phyloP scores from a whole-genome alignment of 2,888 invertebrate species.

The Aleiodes alternator region DNA sequence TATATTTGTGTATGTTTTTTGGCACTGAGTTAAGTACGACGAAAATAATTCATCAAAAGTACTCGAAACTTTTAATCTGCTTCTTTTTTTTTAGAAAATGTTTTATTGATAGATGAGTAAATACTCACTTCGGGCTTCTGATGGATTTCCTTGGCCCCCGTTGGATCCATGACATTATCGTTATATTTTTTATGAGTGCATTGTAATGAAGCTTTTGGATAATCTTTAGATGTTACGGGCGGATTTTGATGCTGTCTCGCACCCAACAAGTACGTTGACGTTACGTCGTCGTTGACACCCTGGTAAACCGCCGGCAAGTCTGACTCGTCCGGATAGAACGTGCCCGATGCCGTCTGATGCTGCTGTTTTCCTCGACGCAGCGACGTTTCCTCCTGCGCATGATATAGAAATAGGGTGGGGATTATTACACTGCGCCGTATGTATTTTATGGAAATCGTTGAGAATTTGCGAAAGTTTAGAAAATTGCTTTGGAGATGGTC shows the following conservation, averaged over 20 bases:
- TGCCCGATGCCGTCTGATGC: conserved; percentile 28
- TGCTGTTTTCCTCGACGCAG: conserved; percentile 47
- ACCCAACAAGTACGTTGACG: conserved; percentile 27
- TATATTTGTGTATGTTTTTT: conserved; percentile 1
- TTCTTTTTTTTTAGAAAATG: not conserved
- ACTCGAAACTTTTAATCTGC: not conserved
- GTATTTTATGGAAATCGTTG: not conserved
- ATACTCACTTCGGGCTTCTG: conserved; percentile 69
- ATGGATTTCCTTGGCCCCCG: conserved; percentile 68
- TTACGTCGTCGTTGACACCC: conserved; percentile 10
- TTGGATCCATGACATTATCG: conserved; percentile 70
- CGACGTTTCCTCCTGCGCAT: conserved; percentile 48
- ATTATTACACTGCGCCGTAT: conserved; percentile 33
- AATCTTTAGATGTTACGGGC: conserved; percentile 12
- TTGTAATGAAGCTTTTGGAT: conserved; percentile 8
- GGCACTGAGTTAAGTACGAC: not conserved
- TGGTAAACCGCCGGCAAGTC: conserved; percentile 35
- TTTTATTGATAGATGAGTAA: not conserved
- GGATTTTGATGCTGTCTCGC: not conserved
- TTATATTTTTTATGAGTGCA: conserved; percentile 51
- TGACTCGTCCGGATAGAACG: conserved; percentile 41
- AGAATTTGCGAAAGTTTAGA: too few relatives aligned
- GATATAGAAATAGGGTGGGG: conserved; percentile 11
- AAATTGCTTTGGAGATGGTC: too few relatives aligned
- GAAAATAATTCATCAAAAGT: conserved; percentile 22